Percentiles rank a stretch among this genome's conserved stretches.
These are phyloP conservation scores for Agrochola macilenta DNA, from an alignment of 2,888 invertebrate species.

Conservation along the genomic window DNA sequence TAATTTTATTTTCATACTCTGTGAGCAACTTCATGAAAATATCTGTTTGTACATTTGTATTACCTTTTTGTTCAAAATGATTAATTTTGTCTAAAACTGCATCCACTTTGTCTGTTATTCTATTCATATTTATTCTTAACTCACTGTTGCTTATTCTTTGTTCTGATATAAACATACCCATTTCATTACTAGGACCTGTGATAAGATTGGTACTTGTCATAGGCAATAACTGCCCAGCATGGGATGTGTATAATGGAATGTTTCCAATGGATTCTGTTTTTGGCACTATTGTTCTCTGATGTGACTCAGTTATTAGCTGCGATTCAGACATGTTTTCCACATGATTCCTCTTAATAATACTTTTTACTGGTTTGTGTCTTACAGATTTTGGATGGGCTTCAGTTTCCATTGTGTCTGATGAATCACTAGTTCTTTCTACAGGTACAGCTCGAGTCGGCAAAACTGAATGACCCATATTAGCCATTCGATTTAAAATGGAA, in stretches of 20 bases:
- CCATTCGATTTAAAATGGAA: constrained; percentile 85
- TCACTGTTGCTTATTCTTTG: constrained; percentile 86
- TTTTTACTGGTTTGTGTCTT: constrained; percentile 79
- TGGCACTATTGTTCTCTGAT: constrained; percentile 62
- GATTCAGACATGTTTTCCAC: constrained; percentile 68
- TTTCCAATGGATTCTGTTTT: constrained; percentile 64
- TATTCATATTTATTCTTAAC: constrained; percentile 83
- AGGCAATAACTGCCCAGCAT: constrained; percentile 77
- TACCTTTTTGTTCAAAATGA: constrained; percentile 65
- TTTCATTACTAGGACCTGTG: constrained; percentile 68
- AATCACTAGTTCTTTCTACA: constrained; percentile 78
- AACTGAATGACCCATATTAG: constrained; percentile 86
- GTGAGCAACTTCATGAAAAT: constrained; percentile 80
- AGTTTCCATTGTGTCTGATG: constrained; percentile 80
- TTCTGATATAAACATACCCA: constrained; percentile 80
- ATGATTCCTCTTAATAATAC: constrained; percentile 68
- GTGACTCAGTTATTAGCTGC: constrained; percentile 66
- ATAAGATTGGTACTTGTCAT: constrained; percentile 70
- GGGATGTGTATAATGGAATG: constrained; percentile 61
- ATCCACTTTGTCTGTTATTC: constrained; percentile 83
- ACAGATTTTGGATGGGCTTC: constrained; percentile 71
- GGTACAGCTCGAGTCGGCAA: constrained; percentile 74
- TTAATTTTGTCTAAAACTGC: constrained; percentile 77
- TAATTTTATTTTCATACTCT: constrained; percentile 87
- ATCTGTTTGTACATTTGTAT: constrained; percentile 73